Evolutionary conservation across 1,140 invertebrate species (phyloP), one percentile per base, ranked within the genome.

Genomic region (Drosophila trapezifrons): DNA sequence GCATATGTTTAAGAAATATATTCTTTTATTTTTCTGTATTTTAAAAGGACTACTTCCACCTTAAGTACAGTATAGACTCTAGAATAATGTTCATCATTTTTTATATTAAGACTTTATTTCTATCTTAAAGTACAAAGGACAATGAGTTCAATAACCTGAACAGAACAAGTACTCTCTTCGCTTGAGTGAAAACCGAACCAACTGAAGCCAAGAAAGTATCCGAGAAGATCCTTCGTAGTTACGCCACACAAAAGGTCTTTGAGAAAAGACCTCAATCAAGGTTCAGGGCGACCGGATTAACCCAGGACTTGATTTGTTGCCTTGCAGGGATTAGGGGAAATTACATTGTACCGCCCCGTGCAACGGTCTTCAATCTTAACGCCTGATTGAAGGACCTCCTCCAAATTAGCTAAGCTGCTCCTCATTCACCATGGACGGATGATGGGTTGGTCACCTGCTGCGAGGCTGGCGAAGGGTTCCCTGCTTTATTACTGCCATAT

Each of bases 391-490:
- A 29, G 25, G 32, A 56, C 67, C 38, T 67, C 40, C 40, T 55
- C 29, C 1, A 45, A 70, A 70, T 70, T 67, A 70, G 66, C 62
- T 65, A 35, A 69, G 60, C 62, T 51, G 38, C 29, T 20, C 46
- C 46, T 17, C 46, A 52, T 29, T 69, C 60, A 37, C 38, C 45
- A 27, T 29, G 29, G 20, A 52, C 52, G 32, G 35, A 4, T 25
- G 66, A 18, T 37, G 62, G 65, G 62, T 37, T 47, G 65, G 62
- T 70, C 66, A 70, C 66, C 66, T 70, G 66, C 62, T 66, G 66
- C 1, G 66, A 15, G 20, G 5, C 3, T 27, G 12, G 20, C 43
- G 58, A 69, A 64, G 65, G 46, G 47, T 69, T 66, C 29, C 8
- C 20, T 22, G 37, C 46, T 37, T 69, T 66, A 69, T 69, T 52